A percentile compares a stretch with the other conserved stretches of the same genome.
Conservation (phyloP, 2,888 invertebrate genomes). For the Erannis defoliaria region DNA sequence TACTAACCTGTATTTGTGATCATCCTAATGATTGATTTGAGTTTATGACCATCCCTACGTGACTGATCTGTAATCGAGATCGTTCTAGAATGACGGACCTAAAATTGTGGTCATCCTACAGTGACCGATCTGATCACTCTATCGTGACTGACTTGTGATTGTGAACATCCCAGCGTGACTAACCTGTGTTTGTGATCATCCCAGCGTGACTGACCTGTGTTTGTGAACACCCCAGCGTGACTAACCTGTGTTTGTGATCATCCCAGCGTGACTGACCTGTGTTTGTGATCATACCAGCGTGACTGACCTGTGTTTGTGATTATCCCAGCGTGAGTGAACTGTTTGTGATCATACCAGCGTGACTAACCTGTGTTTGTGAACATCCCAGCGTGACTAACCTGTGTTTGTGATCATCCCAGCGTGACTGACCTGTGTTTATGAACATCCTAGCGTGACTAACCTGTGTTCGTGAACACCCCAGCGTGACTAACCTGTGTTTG, state of each 20-base stretch:
- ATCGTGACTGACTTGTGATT: neutral
- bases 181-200: neutral
- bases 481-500: neutral
- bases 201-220: slow-evolving; percentile 78
- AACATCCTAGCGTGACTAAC: too few relatives aligned
- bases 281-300: too few relatives aligned
- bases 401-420: neutral
- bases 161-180: neutral
- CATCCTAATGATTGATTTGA: too few relatives aligned
- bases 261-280: neutral
- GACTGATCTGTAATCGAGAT: too few relatives aligned
- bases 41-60: too few relatives aligned
- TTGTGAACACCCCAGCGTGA: slow-evolving; percentile 92
- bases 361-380: slow-evolving; percentile 91
- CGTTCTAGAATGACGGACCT: too few relatives aligned
- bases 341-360: slow-evolving; percentile 32
- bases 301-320: slow-evolving; percentile 34
- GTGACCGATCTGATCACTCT: neutral
- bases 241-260: neutral
- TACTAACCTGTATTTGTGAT: too few relatives aligned
- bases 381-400: slow-evolving; percentile 89
- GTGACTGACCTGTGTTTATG: too few relatives aligned
- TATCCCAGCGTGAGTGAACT: slow-evolving; percentile 71
- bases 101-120: too few relatives aligned
- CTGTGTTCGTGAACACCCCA: neutral